Evolutionary conservation across 2,888 invertebrate genomes (phyloP), one percentile per base, ranked within the genome.

Genomic region (Actias luna): DNA sequence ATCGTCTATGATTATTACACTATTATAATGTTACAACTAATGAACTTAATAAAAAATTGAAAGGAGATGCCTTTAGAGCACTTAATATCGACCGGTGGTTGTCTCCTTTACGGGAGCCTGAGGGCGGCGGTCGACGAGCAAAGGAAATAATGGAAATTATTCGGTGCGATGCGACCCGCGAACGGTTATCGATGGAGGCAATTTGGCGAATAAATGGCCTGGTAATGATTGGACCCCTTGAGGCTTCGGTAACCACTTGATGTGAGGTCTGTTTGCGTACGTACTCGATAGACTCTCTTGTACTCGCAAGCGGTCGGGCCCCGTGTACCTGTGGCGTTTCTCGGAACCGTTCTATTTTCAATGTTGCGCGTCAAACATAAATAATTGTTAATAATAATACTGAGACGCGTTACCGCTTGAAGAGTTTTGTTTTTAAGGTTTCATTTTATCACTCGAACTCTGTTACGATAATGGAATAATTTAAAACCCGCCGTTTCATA

Each of bases 91-190:
- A 72, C 67, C 61, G 50, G 64, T 66, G 72, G 78, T 74, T 77
- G 77, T 78, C 79, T 79, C 78, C 80, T 79, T 77, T 79, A 78
- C 75, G 73, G 73, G 70, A 65, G 80, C 79, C 78, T 67, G 64
- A 76, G 78, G 77, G 77, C 72, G 73, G 69, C 73, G 74, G 71
- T 71, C 75, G 69, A 74, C 76, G 72, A 74, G 74, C 75, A 78
- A 81, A 79, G 82, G 77, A 75, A 83, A 80, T 85, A 84, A 85
- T 87, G 79, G 80, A 82, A 87, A 85, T 85, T 82, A 85, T 82
- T 77, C 79, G 80, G 75, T 72, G 78, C 80, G 72, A 75, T 75
- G 77, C 79, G 77, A 78, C 75, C 74, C 78, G 83, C 79, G 75
- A 80, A 75, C 80, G 76, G 76, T 79, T 84, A 85, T 84, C 82